phyloP scores from a whole-genome alignment of 2,113 vertebrate genomes.

The Carassius auratus region DNA sequence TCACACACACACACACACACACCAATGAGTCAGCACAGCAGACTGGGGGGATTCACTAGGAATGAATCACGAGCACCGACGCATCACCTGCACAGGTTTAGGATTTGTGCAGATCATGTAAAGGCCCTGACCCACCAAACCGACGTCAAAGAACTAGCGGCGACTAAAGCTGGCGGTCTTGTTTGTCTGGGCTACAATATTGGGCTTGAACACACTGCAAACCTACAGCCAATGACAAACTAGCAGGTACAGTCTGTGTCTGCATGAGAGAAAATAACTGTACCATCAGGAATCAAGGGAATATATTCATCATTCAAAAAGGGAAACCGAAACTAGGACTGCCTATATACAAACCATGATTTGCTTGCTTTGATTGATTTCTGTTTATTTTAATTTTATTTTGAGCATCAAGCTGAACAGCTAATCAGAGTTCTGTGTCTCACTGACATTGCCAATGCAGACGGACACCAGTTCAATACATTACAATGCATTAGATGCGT shows the following conservation, averaged over 20 bases:
- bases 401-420: too few relatives aligned
- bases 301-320: not conserved
- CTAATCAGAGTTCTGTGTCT: too few relatives aligned
- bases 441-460: too few relatives aligned
- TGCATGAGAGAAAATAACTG: not conserved
- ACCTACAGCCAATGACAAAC: not conserved
- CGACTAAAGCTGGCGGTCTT: not conserved
- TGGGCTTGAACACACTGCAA: not conserved
- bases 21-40: slow-evolving; percentile 14
- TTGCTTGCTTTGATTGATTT: too few relatives aligned
- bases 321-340: not conserved
- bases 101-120: not conserved
- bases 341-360: too few relatives aligned
- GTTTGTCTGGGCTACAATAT: too few relatives aligned
- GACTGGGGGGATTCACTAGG: not conserved
- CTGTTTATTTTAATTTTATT: too few relatives aligned
- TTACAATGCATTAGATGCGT: too few relatives aligned
- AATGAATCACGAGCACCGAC: not conserved
- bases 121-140: not conserved
- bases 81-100: not conserved
- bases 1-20: slow-evolving; percentile 16
- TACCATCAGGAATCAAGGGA: not conserved
- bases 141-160: not conserved
- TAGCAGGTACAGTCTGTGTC: not conserved
- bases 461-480: too few relatives aligned